A percentile compares a stretch with the other conserved stretches of the same genome.
phyloP scores from a whole-genome alignment of 2,888 invertebrate genomes.

The Lycophotia porphyrea region DNA sequence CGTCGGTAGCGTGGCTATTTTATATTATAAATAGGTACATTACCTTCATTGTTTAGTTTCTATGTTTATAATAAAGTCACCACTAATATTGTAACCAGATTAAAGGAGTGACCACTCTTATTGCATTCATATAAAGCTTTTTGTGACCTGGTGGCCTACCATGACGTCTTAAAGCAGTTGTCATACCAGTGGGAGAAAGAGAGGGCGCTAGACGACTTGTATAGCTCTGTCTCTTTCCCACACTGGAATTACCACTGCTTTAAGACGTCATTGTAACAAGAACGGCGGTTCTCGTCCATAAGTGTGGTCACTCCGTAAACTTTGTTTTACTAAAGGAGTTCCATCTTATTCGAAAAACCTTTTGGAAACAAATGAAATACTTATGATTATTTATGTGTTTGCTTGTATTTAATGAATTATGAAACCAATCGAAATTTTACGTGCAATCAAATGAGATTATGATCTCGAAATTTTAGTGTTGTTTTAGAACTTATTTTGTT shows the following conservation, averaged over 20 bases:
- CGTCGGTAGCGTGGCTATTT: conserved; percentile 42
- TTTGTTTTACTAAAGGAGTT: not conserved
- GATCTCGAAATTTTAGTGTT: conserved; percentile 45
- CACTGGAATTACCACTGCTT: too few relatives aligned
- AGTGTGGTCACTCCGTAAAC: not conserved
- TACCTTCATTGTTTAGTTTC: conserved; percentile 14
- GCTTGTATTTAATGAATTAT: conserved; percentile 16
- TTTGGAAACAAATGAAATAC: not conserved
- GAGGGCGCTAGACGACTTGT: too few relatives aligned
- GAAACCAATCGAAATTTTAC: conserved; percentile 36
- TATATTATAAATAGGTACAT: conserved; percentile 21
- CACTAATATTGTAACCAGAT: conserved; percentile 5
- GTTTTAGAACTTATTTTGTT: conserved; percentile 12
- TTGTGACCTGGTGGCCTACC: conserved; percentile 1
- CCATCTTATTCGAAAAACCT: not conserved
- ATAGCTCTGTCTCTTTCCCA: too few relatives aligned
- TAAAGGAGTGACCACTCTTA: not conserved
- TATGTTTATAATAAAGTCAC: conserved; percentile 9
- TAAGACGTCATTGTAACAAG: too few relatives aligned
- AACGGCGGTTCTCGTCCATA: not conserved
- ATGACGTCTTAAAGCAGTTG: too few relatives aligned
- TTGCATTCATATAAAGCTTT: not conserved
- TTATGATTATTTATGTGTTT: conserved; percentile 8
- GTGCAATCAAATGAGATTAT: conserved; percentile 52
- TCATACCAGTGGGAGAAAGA: too few relatives aligned